A percentile compares a stretch with the other conserved stretches of the same genome.
Conservation (phyloP, 2,797 vertebrate genomes). For the Phyllotis vaccarum region DNA sequence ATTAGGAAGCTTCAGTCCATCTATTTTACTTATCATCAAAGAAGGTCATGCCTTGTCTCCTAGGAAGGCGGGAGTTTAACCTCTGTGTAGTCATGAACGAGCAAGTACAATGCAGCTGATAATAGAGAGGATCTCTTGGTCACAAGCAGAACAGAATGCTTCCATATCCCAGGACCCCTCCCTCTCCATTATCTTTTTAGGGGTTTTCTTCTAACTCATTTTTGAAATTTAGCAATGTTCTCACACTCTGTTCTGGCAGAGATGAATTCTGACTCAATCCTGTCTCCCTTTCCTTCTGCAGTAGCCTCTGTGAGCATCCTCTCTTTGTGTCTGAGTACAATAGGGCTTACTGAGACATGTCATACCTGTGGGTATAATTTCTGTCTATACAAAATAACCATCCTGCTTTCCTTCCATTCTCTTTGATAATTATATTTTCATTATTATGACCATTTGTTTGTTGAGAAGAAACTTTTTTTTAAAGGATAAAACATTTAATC, state of each 20-base stretch:
- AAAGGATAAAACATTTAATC: not conserved
- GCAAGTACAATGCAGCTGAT: not conserved
- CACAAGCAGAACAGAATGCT: not conserved
- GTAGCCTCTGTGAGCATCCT: not conserved
- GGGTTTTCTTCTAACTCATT: not conserved
- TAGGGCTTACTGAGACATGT: not conserved
- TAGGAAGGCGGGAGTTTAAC: not conserved
- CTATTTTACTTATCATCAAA: not conserved
- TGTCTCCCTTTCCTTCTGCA: not conserved
- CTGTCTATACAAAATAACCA: not conserved
- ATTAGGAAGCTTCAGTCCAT: not conserved
- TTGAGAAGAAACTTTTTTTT: not conserved
- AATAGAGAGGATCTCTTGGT: not conserved
- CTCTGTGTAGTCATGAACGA: not conserved
- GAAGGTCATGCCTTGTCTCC: not conserved
- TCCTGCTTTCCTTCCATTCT: not conserved
- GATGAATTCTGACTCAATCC: not conserved
- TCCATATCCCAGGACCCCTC: not conserved
- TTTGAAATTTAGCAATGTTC: not conserved
- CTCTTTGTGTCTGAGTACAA: not conserved
- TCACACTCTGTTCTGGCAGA: not conserved
- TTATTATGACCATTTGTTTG: not conserved
- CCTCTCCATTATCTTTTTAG: fast-evolving
- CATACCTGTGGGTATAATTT: not conserved
- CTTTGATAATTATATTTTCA: not conserved